Evolutionary conservation across 1,140 invertebrate genomes (phyloP), one percentile per base, ranked within the genome.

Genomic region (Elysia chlorotica): DNA sequence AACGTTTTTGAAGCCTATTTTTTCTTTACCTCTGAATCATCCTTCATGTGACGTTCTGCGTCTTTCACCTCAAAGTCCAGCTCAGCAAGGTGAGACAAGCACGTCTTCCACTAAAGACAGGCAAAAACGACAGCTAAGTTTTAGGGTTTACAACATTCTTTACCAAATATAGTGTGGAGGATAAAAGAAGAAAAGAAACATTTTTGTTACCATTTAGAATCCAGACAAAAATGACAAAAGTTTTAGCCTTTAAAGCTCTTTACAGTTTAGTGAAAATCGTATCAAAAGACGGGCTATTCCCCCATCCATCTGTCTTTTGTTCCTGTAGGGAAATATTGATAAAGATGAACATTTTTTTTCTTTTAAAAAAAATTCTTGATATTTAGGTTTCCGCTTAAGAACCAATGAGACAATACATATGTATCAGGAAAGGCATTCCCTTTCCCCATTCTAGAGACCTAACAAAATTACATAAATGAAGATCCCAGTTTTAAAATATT

Each of bases 1-100:
- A 48, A 48, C 14, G 41, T 14, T n/a, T n/a, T 48, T n/a, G n/a
- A 48, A 48, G 10, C n/a, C n/a, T 48, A 10, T n/a, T 48, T n/a
- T 14, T n/a, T 48, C 41, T 28, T 54, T 35, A 71, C 69, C 69
- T 71, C 69, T 30, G 35, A n/a, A n/a, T 71, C 69, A 71, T 71
- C 69, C 30, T 71, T 71, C 2, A 23, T 31, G 33, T 71, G 69
- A 28, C 69, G 35, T 25, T 71, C 69, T 33, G 75, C 71, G 33
- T 80, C 80, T 69, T 78, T 80, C 5, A 83, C 76, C 63, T 80
- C 74, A 69, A 74, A 78, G 57, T 83, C 81, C 33, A 83, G 59
- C 14, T 83, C 81, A 57, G 78, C 81, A 21, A 83, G 65, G n/a
- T 77, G 73, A 23, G 80, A 69, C 17, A 83, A 59, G 14, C 80